Evolutionary conservation across 1,140 invertebrate species (phyloP), one percentile per base, ranked within the genome.

Genomic region (Nasonia giraulti): DNA sequence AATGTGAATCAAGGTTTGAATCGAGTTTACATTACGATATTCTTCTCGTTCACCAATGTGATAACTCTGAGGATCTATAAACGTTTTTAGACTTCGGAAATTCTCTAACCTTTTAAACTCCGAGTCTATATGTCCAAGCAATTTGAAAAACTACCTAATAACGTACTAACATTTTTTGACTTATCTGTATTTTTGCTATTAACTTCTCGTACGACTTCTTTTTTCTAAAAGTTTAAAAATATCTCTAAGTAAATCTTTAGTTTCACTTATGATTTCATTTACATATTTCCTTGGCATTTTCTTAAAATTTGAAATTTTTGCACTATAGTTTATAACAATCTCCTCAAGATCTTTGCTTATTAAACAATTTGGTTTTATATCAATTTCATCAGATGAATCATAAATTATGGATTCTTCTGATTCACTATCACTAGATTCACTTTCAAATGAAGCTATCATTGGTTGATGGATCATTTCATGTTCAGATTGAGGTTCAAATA

Each of bases 221-320:
- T 84, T 79, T 55, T 55, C 33, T 79, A 82, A 84, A 74, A 74
- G 10, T 74, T 74, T 74, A 74, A 77, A 44, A 62, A 84, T 47
- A 66, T 40, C 27, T 73, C 81, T 37, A 31, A 86, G 82, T 44
- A 84, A 74, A 50, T 85, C 50, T 40, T 69, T 75, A 33, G 73
- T 78, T 66, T 83, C 55, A 50, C 75, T 1, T 50, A 86, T 37
- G 62, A 86, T 50, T 50, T 27, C 12, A 80, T 85, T 69, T 1
- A 83, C 78, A 69, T 77, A 79, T 77, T 87, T 87, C 78, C 83
- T 83, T 31, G 83, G 62, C 14, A 87, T 73, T 47, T 4, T 50
- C 12, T 78, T 78, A 14, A 78, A 78, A 62, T 78, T 78, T 5
- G n/a, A 6, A 78, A 78, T 62, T 31, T 62, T 77, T 2, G 76